Conservation (phyloP, 2,797 vertebrate species). For the Champsocephalus gunnari region DNA sequence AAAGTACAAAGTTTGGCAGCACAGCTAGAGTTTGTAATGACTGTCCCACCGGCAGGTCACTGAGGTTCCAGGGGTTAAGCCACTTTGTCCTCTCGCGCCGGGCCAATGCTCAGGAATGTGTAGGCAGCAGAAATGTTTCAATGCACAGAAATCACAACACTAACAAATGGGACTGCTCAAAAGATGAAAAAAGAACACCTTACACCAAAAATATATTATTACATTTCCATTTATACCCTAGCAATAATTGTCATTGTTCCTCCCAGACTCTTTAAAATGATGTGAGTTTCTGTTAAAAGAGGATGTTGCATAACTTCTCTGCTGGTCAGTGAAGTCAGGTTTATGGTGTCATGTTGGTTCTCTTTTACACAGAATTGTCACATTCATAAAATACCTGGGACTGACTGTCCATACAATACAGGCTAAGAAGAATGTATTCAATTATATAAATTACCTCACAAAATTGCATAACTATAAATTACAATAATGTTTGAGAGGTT, state of each 20-base stretch:
- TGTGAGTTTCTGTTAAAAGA: slow-evolving; percentile 46
- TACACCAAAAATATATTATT: background rate
- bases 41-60: slow-evolving; percentile 34
- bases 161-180: slow-evolving; percentile 9
- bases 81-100: slow-evolving; percentile 52
- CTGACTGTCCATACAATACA: background rate
- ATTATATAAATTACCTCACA: background rate
- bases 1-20: slow-evolving; percentile 15
- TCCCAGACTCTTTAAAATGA: background rate
- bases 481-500: background rate
- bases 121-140: slow-evolving; percentile 34
- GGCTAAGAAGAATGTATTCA: background rate
- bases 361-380: slow-evolving; percentile 7
- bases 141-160: slow-evolving; percentile 38
- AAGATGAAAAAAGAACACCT: background rate
- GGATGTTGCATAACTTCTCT: slow-evolving; percentile 66
- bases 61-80: slow-evolving; percentile 53
- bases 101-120: slow-evolving; percentile 60
- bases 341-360: slow-evolving; percentile 18
- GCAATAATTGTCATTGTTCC: background rate
- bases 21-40: slow-evolving; percentile 45
- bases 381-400: background rate
- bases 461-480: background rate
- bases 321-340: slow-evolving; percentile 13
- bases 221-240: background rate